Evolutionary conservation across 2,888 invertebrate genomes (phyloP), one percentile per base, ranked within the genome.

Genomic region (Thecocarcelia acutangulata): DNA sequence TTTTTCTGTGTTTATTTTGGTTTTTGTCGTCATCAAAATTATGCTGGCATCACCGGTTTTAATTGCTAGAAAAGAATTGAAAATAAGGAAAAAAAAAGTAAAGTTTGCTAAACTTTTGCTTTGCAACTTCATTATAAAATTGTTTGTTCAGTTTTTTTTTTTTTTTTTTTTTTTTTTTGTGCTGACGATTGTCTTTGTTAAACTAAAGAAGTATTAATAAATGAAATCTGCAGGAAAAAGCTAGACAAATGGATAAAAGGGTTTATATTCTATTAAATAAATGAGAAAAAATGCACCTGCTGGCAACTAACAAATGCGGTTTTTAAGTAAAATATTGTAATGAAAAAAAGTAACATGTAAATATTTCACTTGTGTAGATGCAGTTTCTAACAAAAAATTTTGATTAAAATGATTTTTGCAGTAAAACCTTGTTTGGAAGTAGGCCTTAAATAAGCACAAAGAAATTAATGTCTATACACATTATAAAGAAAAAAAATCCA

Each of bases 1-100:
- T 11, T 28, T 52, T 63, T 54, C 42, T 52, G n/a, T n/a, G 4
- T 33, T 33, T 12, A 6, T 33, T 66, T 64, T 54, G 24, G 9
- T 59, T 63, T 56, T 28, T 77, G 63, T 66, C 54, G 54, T 73
- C 52, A 28, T 58, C 59, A 80, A 80, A 56, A 76, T 52, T 63
- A 63, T 70, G 68, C 74, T 70, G 52, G 64, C 75, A 70, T 70
- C 75, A 80, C 58, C 69, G 64, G 59, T 66, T 70, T 80, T 80
- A 76, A 80, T 80, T 72, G 59, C 66, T 61, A 48, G 33, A 66
- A 76, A 15, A 33, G 24, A 24, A 42, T 37, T 37, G 19, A 64
- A 9, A 37, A 28, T 15, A 28, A 19, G 2, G 3, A 54, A 52
- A 28, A 44, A 28, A 56, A 44, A 19, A 19, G 15, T 11, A 19